Percentiles rank a stretch among this genome's conserved stretches.
Evolutionary conservation across 2,888 invertebrate genomes (phyloP).

Genomic region (Lathronympha strigana): DNA sequence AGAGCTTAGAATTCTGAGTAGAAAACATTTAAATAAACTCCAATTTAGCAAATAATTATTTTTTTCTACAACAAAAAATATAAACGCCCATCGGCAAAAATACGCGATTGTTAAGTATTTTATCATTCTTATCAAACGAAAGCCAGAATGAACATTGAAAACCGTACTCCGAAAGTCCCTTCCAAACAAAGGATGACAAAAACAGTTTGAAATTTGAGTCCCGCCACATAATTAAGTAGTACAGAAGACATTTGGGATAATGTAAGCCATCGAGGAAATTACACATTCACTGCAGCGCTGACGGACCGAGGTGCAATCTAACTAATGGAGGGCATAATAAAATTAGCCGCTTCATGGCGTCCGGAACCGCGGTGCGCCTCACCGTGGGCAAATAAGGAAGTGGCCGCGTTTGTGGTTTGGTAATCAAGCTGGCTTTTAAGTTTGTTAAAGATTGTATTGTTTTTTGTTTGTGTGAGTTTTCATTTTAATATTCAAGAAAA

Average conservation of each 20-base stretch:
- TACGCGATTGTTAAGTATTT: too few species aligned
- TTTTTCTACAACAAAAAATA: too few species aligned
- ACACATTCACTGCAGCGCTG: constrained; percentile 35
- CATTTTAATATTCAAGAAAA: too few species aligned
- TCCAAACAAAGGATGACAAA: constrained; percentile 14
- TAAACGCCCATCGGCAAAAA: too few species aligned
- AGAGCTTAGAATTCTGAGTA: too few species aligned
- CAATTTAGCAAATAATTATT: too few species aligned
- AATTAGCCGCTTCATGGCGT: constrained; percentile 38
- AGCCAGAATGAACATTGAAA: background rate
- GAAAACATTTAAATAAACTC: too few species aligned
- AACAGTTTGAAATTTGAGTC: constrained; percentile 18
- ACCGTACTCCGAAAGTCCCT: background rate
- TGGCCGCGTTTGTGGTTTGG: constrained; percentile 18
- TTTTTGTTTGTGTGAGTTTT: too few species aligned
- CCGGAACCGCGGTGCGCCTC: constrained; percentile 39
- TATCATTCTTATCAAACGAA: background rate
- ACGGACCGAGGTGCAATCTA: constrained; percentile 37
- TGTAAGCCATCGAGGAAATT: constrained; percentile 33
- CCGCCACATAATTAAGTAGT: constrained; percentile 31
- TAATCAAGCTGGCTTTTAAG: background rate
- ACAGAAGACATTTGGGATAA: constrained; percentile 31
- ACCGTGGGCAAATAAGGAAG: constrained; percentile 32
- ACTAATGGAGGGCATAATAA: constrained; percentile 40
- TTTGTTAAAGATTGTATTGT: too few species aligned